phyloP scores from a whole-genome alignment of 2,797 vertebrate species.

The Delichon dasypus region DNA sequence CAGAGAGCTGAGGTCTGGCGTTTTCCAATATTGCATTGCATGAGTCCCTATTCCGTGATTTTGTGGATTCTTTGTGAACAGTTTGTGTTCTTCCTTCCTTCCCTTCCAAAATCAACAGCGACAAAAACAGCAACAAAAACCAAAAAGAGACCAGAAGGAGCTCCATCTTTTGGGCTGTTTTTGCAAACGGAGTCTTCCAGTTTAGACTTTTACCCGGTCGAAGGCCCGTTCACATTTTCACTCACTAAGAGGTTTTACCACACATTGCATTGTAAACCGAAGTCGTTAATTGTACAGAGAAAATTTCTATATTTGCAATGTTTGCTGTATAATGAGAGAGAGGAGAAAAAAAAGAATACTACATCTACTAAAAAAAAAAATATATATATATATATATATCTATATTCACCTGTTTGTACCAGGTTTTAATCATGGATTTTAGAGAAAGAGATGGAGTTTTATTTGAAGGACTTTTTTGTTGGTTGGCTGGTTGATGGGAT shows the following conservation, averaged over 20 bases:
- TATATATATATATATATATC: conserved; percentile 66
- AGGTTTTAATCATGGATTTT: conserved; percentile 86
- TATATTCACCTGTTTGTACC: conserved; percentile 81
- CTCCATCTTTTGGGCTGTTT: conserved; percentile 68
- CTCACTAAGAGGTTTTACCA: conserved; percentile 69
- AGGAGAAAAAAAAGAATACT: conserved; percentile 71
- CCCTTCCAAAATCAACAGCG: conserved; percentile 64
- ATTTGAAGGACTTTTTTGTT: conserved; percentile 72
- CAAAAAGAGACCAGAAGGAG: conserved; percentile 67
- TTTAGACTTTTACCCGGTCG: conserved; percentile 67
- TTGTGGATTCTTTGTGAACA: conserved; percentile 91
- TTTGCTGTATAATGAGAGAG: conserved; percentile 87
- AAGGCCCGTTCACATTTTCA: conserved; percentile 74
- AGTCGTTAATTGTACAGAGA: conserved; percentile 91
- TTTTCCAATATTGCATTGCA: conserved; percentile 77
- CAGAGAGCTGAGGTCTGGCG: conserved; percentile 44
- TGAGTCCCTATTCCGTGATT: conserved; percentile 86
- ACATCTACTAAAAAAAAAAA: conserved; percentile 78
- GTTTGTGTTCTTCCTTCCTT: conserved; percentile 75
- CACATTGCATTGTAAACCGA: conserved; percentile 74
- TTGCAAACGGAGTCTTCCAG: conserved; percentile 78
- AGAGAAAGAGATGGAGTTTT: conserved; percentile 74
- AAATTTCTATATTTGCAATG: conserved; percentile 96
- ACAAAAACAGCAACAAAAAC: conserved; percentile 74
- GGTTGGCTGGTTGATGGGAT: background rate